A percentile compares a stretch with the other conserved stretches of the same genome.
Evolutionary conservation across 2,113 vertebrate species (phyloP).

Genomic region (Rhynchomys soricoides): DNA sequence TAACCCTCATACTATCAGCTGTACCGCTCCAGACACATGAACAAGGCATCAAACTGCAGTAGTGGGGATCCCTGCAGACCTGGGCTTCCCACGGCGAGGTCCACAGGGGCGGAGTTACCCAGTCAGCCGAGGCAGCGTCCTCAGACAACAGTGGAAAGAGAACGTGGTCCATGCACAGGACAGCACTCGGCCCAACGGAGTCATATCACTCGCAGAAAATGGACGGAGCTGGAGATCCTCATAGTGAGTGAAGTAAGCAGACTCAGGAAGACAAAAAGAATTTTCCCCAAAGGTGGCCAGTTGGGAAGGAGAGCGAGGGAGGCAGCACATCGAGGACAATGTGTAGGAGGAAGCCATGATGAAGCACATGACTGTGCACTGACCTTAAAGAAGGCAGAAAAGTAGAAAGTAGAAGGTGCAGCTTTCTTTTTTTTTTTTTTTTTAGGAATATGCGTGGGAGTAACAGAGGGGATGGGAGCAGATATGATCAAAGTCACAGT

Average conservation of each 20-base stretch:
- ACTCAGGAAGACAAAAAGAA: too few species aligned
- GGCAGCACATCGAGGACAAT: neutral
- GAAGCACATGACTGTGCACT: neutral
- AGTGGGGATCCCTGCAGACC: too few species aligned
- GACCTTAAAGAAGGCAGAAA: neutral
- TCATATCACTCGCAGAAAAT: too few species aligned
- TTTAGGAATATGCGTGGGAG: neutral
- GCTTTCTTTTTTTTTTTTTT: neutral
- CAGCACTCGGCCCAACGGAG: too few species aligned
- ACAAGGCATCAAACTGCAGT: neutral
- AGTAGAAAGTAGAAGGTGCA: neutral
- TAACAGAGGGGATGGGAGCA: neutral
- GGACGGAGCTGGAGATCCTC: neutral
- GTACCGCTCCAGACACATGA: neutral
- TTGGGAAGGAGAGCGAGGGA: neutral
- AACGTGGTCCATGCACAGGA: rapidly evolving
- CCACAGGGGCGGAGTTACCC: too few species aligned
- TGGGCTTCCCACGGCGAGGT: too few species aligned
- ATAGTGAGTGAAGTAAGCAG: neutral
- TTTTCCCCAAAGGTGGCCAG: too few species aligned
- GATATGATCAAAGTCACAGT: neutral
- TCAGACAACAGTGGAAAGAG: neutral
- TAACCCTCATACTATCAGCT: neutral
- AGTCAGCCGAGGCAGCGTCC: neutral
- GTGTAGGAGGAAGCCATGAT: neutral